Percentiles rank a stretch among this genome's conserved stretches.
Conservation (phyloP, 2,113 vertebrate genomes). For the Calypte anna region DNA sequence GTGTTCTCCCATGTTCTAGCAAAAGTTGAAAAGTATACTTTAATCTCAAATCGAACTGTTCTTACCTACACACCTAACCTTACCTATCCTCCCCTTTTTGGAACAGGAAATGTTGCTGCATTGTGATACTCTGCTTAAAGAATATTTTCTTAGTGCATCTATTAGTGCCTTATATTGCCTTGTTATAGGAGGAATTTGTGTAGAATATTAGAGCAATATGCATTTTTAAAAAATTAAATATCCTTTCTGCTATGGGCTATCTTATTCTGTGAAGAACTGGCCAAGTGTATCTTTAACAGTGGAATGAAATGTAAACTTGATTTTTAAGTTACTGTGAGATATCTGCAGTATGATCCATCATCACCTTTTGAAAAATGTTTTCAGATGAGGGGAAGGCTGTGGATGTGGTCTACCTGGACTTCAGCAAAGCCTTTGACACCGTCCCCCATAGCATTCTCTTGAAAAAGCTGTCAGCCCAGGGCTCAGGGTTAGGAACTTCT, state of each 20-base stretch:
- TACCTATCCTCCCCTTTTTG: rapidly evolving
- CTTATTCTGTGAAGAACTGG: not conserved
- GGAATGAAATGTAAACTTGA: not conserved
- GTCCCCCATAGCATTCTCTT: too few species aligned
- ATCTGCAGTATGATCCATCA: not conserved
- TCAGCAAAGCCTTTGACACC: too few species aligned
- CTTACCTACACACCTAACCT: not conserved
- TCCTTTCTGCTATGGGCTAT: not conserved
- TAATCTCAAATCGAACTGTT: not conserved
- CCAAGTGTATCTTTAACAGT: not conserved
- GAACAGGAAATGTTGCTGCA: not conserved
- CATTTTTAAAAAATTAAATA: not conserved
- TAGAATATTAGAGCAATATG: not conserved
- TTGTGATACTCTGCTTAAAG: not conserved
- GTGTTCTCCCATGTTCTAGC: not conserved
- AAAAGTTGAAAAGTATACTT: not conserved
- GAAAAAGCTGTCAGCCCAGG: too few species aligned
- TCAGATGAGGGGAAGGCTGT: not conserved
- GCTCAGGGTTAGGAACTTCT: too few species aligned
- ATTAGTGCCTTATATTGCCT: not conserved
- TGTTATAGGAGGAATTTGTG: not conserved
- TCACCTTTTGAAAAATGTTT: not conserved
- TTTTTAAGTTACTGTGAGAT: not conserved
- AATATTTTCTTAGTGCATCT: not conserved
- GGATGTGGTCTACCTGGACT: too few species aligned